These are phyloP conservation scores for Oplegnathus fasciatus DNA, from an alignment of 2,113 vertebrate genomes.

Conservation along the genomic window DNA sequence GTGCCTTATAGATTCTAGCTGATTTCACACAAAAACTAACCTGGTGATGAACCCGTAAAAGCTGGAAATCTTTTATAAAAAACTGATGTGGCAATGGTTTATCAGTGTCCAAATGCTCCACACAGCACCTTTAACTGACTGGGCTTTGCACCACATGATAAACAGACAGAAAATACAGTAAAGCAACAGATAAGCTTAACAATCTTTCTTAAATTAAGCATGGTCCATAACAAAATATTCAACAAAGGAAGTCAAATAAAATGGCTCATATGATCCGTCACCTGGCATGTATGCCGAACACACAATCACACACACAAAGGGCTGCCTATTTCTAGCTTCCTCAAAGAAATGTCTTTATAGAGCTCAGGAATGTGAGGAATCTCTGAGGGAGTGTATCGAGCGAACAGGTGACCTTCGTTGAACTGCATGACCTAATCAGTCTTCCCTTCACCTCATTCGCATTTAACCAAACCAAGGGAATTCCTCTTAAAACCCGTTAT, in stretches of 20 bases:
- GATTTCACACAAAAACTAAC: constrained; percentile 8
- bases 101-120: constrained; percentile 6
- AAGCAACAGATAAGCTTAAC: constrained; percentile 1
- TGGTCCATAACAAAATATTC: not conserved
- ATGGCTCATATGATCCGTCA: constrained; percentile 35
- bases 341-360: constrained; percentile 56
- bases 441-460: constrained; percentile 22
- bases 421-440: constrained; percentile 45
- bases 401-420: constrained; percentile 70
- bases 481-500: not conserved
- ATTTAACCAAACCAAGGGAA: constrained; percentile 12
- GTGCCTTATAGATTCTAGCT: not conserved
- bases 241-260: constrained; percentile 44
- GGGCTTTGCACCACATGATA: not conserved
- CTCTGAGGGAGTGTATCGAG: constrained; percentile 65
- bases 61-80: not conserved
- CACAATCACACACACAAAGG: constrained; percentile 54
- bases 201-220: constrained; percentile 22
- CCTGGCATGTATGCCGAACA: constrained; percentile 31
- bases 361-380: constrained; percentile 77
- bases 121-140: not conserved
- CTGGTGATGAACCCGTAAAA: constrained; percentile 13
- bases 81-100: constrained; percentile 15
- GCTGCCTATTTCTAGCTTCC: constrained; percentile 59
- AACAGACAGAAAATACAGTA: not conserved